These are phyloP conservation scores for Premnoplex brunnescens DNA, from an alignment of 2,797 vertebrate species.

Conservation along the genomic window DNA sequence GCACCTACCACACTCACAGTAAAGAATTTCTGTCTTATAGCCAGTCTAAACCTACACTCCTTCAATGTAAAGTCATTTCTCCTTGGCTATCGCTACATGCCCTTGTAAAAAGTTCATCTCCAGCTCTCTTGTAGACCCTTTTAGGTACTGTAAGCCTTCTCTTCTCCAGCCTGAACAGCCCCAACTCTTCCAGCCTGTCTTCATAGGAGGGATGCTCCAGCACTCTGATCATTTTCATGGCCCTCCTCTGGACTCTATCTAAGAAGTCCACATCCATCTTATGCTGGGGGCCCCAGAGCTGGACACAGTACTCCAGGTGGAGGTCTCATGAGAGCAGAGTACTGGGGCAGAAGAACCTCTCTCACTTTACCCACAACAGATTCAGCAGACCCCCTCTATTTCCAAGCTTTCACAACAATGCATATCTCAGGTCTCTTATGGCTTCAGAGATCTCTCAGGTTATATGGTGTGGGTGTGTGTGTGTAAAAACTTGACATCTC, in stretches of 20 bases:
- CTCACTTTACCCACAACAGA: neutral
- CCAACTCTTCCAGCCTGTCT: neutral
- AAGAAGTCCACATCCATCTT: neutral
- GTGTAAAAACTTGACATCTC: neutral
- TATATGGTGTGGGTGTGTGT: neutral
- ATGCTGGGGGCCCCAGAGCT: neutral
- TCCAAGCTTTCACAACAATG: neutral
- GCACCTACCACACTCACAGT: neutral
- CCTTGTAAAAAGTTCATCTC: neutral
- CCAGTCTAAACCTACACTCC: neutral
- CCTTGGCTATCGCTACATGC: neutral
- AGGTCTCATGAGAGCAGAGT: neutral
- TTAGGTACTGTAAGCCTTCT: neutral
- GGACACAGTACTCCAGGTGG: neutral
- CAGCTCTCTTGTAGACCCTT: neutral
- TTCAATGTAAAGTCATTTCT: neutral
- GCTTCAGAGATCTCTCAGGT: neutral
- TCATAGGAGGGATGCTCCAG: neutral
- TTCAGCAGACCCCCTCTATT: neutral
- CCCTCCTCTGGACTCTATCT: neutral
- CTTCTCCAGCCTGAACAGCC: neutral
- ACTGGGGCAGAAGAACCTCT: neutral
- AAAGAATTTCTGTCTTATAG: neutral
- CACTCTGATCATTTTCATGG: neutral
- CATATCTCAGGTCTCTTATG: neutral